phyloP scores from a whole-genome alignment of 2,888 invertebrate species.

The Quadriops clusia region DNA sequence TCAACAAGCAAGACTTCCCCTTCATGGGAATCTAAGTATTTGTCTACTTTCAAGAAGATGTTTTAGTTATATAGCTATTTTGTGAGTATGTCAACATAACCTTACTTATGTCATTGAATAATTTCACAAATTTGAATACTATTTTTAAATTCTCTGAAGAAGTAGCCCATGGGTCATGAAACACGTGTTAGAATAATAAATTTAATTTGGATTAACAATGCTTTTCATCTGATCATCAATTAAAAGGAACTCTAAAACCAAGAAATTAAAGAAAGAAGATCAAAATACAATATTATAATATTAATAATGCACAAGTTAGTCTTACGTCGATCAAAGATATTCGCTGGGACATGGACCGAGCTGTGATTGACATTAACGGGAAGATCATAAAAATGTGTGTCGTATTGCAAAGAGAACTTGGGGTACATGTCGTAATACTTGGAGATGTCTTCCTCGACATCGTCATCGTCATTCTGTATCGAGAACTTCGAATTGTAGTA shows the following conservation, averaged over 20 bases:
- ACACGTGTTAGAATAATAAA: neutral
- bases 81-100: no score
- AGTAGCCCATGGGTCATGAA: neutral
- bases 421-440: conserved; percentile 48
- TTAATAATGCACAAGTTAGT: no score
- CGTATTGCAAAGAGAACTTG: conserved; percentile 49
- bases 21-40: no score
- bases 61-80: no score
- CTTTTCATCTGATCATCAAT: no score
- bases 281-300: conserved; percentile 5
- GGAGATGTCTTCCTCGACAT: no score
- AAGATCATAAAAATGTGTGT: conserved; percentile 77
- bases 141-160: conserved; percentile 1
- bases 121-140: no score
- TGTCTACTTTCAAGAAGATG: no score
- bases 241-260: no score
- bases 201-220: neutral
- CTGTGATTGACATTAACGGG: conserved; percentile 68
- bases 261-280: neutral
- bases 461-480: conserved; percentile 28
- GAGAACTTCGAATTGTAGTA: conserved; percentile 83
- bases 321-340: conserved; percentile 75
- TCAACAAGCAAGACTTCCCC: no score
- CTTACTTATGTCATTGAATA: no score
- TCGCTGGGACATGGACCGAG: conserved; percentile 88